These are phyloP conservation scores for Lucinisca nassula DNA, from an alignment of 2,888 invertebrate genomes.

Conservation along the genomic window DNA sequence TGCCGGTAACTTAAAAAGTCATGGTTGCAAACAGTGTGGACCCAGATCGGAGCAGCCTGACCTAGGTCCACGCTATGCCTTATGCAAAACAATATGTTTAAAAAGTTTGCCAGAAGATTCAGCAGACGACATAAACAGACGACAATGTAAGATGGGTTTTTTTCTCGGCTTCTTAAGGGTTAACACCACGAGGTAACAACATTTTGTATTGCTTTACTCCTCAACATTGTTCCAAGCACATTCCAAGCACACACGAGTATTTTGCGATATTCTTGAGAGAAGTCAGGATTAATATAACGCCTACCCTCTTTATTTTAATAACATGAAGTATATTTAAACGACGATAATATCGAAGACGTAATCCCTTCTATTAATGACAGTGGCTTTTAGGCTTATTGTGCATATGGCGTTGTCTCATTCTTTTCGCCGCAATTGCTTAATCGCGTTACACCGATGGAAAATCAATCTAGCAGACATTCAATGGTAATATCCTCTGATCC, in stretches of 20 bases:
- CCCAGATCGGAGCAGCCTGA: no score
- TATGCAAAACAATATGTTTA: no score
- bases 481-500: background rate
- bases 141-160: no score
- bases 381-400: background rate
- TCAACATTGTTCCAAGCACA: background rate
- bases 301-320: background rate
- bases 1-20: no score
- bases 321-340: background rate
- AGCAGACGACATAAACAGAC: no score
- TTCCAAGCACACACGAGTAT: background rate
- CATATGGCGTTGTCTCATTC: background rate
- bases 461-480: constrained; percentile 47
- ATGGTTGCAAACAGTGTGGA: no score
- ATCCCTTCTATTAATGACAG: background rate
- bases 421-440: constrained; percentile 40
- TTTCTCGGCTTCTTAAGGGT: no score
- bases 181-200: no score
- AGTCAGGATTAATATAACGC: background rate
- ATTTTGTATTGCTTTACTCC: no score
- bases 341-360: background rate
- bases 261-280: background rate
- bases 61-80: no score
- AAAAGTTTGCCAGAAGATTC: no score
- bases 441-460: constrained; percentile 53